Evolutionary conservation across 2,888 invertebrate genomes (phyloP), one percentile per base, ranked within the genome.

Genomic region (Dendrolimus houi): DNA sequence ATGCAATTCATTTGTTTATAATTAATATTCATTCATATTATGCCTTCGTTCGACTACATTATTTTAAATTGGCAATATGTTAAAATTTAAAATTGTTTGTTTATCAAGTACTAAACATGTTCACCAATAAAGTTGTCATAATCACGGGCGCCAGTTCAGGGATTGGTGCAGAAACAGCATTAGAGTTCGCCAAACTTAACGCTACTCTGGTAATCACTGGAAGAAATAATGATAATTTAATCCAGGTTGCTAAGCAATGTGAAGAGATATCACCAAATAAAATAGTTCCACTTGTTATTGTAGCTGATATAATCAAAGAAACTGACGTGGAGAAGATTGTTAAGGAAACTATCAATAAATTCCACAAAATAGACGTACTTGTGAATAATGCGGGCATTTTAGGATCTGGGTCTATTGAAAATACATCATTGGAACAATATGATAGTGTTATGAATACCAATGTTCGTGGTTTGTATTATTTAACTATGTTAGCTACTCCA

Each of bases 401-500:
- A 53, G 94, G 93, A 68, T 74, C 79, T 1, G 97, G 97, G 1
- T 88, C 92, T 2, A 95, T 97, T 68, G 96, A 97, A 79, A 93
- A 91, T 55, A 95, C 96, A 0, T 92, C 92, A 29, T 71, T 98
- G 60, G 94, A 94, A 41, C 96, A 96, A 74, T 97, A 93, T 74
- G 98, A 98, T 77, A 89, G 93, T 56, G 81, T 96, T 54, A 96
- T 98, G 92, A 94, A 95, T 67, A 92, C 94, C 3, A 98, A 98
- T 79, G 93, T 96, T 0, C 92, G 96, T 66, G 91, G 93, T 0
- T 81, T 94, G 8, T 95, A 94, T 72, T 91, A 94, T 58, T 78
- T 97, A 62, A 96, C 96, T 0, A 94, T 94, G 92, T 75, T 97
- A 62, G 95, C 96, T 52, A 93, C 95, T 0, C 97, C 97, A 2